phyloP scores from a whole-genome alignment of 64 coral and sea anemone species.

The Actinia tenebrosa region DNA sequence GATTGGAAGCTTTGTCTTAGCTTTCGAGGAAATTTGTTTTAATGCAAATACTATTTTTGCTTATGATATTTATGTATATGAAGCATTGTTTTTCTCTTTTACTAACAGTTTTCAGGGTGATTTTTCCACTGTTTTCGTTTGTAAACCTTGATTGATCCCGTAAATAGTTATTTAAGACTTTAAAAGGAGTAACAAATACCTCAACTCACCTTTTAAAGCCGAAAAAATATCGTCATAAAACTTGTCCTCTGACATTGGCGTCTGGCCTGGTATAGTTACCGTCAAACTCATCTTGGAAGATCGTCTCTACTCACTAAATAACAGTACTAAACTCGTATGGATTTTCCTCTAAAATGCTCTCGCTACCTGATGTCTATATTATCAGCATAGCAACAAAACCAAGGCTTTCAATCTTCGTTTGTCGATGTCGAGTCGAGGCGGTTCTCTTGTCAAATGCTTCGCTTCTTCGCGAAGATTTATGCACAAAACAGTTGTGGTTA shows the following conservation, averaged over 20 bases:
- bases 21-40: background rate
- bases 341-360: background rate
- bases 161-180: background rate
- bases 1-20: background rate
- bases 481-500: background rate
- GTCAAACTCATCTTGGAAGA: background rate
- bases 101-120: background rate
- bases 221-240: conserved; percentile 13
- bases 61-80: background rate
- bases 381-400: background rate
- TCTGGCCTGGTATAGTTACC: background rate
- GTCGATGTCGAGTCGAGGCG: background rate
- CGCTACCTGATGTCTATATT: background rate
- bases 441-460: background rate
- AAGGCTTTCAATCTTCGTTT: background rate
- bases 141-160: background rate
- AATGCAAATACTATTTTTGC: background rate
- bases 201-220: conserved; percentile 1
- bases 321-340: background rate
- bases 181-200: background rate
- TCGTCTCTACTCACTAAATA: background rate
- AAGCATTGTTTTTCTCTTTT: background rate
- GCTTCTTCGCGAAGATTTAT: background rate
- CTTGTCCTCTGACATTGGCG: background rate
- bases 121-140: background rate